A percentile compares a stretch with the other conserved stretches of the same genome.
Conservation (phyloP, 2,888 invertebrate genomes). For the Copidosoma aretas region DNA sequence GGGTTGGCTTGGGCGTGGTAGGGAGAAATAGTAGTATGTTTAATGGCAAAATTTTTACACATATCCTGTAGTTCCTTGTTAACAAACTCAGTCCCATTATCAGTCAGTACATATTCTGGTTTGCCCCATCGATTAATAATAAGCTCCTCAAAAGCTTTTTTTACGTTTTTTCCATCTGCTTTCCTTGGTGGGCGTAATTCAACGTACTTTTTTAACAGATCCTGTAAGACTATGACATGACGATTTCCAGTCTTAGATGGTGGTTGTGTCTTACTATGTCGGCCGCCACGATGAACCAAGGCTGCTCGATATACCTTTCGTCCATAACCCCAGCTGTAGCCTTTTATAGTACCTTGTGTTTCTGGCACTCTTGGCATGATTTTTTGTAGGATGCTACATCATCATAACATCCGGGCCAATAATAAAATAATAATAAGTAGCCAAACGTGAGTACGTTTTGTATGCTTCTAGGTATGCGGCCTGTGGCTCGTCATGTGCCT, state of each 20-base stretch:
- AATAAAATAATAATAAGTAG: too few relatives aligned
- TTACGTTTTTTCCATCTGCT: neutral
- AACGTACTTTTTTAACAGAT: constrained; percentile 1
- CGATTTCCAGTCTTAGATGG: neutral
- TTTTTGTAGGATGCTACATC: too few relatives aligned
- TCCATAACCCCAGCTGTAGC: neutral
- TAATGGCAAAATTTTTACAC: neutral
- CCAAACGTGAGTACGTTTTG: neutral
- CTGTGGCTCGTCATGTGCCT: too few relatives aligned
- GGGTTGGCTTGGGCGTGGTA: neutral
- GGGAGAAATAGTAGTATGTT: neutral
- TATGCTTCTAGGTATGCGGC: neutral
- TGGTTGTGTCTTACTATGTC: neutral
- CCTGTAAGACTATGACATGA: neutral
- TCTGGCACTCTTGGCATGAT: neutral
- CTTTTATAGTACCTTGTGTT: neutral
- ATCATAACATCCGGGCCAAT: neutral
- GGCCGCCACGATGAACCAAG: too few relatives aligned
- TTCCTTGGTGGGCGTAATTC: neutral
- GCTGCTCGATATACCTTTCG: neutral
- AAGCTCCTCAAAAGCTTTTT: neutral
- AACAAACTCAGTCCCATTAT: neutral
- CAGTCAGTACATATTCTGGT: neutral
- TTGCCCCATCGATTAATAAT: neutral
- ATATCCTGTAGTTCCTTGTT: neutral